These are phyloP conservation scores for Drosophila lacteicornis DNA, from an alignment of 1,140 invertebrate species.

Conservation along the genomic window DNA sequence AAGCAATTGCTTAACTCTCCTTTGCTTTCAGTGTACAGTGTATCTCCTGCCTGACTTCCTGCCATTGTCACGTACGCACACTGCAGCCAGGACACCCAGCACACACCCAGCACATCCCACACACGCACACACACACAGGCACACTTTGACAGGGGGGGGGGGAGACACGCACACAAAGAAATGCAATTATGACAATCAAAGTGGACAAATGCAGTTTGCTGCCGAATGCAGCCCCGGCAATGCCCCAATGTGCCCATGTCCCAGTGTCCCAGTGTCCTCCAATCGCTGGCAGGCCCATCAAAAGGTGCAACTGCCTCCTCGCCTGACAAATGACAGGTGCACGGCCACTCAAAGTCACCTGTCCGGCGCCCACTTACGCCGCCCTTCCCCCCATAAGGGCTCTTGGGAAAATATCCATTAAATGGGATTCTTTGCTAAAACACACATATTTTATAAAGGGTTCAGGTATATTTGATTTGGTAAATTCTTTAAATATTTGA, in stretches of 20 bases:
- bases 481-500: too few species aligned
- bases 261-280: slow-evolving; percentile 18
- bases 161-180: slow-evolving; percentile 55
- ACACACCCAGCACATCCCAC: slow-evolving; percentile 1
- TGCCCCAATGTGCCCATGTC: neutral
- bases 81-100: slow-evolving; percentile 31
- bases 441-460: too few species aligned
- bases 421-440: neutral
- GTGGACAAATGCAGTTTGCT: slow-evolving; percentile 73
- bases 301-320: slow-evolving; percentile 34
- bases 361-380: neutral
- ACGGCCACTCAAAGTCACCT: slow-evolving; percentile 48
- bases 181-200: slow-evolving; percentile 81
- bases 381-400: slow-evolving; percentile 14
- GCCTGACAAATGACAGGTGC: slow-evolving; percentile 70
- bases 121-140: slow-evolving; percentile 14
- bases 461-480: too few species aligned
- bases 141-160: slow-evolving; percentile 1
- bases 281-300: slow-evolving; percentile 28
- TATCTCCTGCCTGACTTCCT: slow-evolving; percentile 36
- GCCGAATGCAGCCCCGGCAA: slow-evolving; percentile 7
- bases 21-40: neutral
- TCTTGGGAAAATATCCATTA: slow-evolving; percentile 32
- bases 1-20: neutral
- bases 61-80: slow-evolving; percentile 50